These are phyloP conservation scores for Alca torda DNA, from an alignment of 2,797 vertebrate species.

Conservation along the genomic window DNA sequence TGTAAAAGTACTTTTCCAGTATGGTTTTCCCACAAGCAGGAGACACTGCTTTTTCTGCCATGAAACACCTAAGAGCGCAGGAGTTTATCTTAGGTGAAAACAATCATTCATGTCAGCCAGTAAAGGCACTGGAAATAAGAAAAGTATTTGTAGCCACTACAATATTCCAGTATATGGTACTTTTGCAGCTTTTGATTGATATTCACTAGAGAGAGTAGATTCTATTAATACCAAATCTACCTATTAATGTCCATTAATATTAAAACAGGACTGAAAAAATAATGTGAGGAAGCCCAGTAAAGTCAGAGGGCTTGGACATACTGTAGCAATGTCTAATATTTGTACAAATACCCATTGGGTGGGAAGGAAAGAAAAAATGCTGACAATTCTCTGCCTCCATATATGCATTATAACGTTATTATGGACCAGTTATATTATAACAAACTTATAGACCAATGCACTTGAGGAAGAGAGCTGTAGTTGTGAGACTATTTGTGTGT, in stretches of 20 bases:
- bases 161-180: background rate
- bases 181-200: constrained; percentile 40
- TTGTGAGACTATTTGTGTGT: background rate
- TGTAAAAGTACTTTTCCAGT: background rate
- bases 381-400: background rate
- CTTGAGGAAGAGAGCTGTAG: background rate
- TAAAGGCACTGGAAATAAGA: background rate
- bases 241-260: constrained; percentile 53
- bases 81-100: constrained; percentile 21
- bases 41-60: background rate
- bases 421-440: background rate
- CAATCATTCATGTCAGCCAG: background rate
- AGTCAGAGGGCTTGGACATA: background rate
- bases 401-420: background rate
- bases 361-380: background rate
- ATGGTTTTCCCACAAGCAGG: background rate
- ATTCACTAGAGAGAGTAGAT: background rate
- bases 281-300: background rate
- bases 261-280: background rate
- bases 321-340: background rate
- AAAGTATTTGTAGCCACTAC: background rate
- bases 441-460: background rate
- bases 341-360: background rate
- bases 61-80: background rate
- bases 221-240: constrained; percentile 43